These are phyloP conservation scores for Ammodytes marinus DNA, from an alignment of 2,113 vertebrate genomes.

Conservation along the genomic window DNA sequence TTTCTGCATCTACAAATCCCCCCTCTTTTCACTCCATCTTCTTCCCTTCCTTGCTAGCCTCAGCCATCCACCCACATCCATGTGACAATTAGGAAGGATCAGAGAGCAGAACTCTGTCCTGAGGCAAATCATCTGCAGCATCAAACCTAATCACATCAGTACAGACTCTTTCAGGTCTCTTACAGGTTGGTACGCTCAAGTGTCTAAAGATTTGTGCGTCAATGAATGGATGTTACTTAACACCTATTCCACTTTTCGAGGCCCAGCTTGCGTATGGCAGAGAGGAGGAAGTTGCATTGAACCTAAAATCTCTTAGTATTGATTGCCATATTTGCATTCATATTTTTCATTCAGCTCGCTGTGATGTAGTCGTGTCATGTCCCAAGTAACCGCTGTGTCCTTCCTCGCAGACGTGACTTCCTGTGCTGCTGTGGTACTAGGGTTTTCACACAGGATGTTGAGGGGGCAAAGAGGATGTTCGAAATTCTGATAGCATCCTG, in stretches of 20 bases:
- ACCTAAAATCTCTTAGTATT: conserved; percentile 39
- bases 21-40: conserved; percentile 20
- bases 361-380: neutral
- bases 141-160: conserved; percentile 61
- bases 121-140: conserved; percentile 74
- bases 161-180: conserved; percentile 32
- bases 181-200: conserved; percentile 25
- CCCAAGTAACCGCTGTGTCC: conserved; percentile 43
- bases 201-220: conserved; percentile 18
- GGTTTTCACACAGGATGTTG: conserved; percentile 71
- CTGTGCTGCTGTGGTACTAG: conserved; percentile 55
- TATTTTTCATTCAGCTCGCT: conserved; percentile 22
- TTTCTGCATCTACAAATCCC: conserved; percentile 12
- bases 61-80: conserved; percentile 64
- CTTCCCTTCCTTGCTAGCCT: conserved; percentile 11
- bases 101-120: conserved; percentile 64
- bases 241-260: conserved; percentile 31
- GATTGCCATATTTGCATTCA: conserved; percentile 21
- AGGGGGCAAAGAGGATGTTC: conserved; percentile 72
- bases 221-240: conserved; percentile 48
- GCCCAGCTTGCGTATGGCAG: conserved; percentile 3
- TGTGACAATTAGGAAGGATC: conserved; percentile 71
- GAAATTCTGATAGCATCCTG: conserved; percentile 67
- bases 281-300: conserved; percentile 39
- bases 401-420: conserved; percentile 65